A percentile compares a stretch with the other conserved stretches of the same genome.
phyloP scores from a whole-genome alignment of 2,797 vertebrate species.

The Onychomys leucogaster region DNA sequence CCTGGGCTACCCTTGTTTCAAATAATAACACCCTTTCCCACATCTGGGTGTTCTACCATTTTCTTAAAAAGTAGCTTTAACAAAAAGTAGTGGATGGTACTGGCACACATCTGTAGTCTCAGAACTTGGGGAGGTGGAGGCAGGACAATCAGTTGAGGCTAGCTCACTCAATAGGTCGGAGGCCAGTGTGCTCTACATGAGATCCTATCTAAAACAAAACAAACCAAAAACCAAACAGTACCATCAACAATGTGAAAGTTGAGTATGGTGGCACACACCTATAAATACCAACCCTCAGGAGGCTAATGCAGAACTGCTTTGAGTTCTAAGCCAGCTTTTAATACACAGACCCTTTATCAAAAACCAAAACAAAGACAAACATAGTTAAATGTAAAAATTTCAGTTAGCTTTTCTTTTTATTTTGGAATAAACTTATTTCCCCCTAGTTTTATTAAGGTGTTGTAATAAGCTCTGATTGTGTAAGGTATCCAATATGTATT shows the following conservation, averaged over 20 bases:
- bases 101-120: not conserved
- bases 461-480: not conserved
- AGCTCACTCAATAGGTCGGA: not conserved
- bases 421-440: not conserved
- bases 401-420: not conserved
- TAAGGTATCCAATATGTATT: not conserved
- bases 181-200: too few species aligned
- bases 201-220: not conserved
- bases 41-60: slow-evolving; percentile 5
- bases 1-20: not conserved
- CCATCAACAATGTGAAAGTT: not conserved
- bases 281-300: not conserved
- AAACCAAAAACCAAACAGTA: not conserved
- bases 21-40: not conserved
- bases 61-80: slow-evolving; percentile 24
- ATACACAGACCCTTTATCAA: too few species aligned
- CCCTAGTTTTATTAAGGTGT: not conserved
- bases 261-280: not conserved
- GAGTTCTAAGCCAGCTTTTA: not conserved
- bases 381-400: too few species aligned
- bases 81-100: too few species aligned
- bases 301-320: too few species aligned
- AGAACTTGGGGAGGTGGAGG: not conserved
- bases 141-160: not conserved
- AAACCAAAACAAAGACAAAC: too few species aligned